phyloP scores from a whole-genome alignment of 1,140 invertebrate species.

The Cotesia chilonis region DNA sequence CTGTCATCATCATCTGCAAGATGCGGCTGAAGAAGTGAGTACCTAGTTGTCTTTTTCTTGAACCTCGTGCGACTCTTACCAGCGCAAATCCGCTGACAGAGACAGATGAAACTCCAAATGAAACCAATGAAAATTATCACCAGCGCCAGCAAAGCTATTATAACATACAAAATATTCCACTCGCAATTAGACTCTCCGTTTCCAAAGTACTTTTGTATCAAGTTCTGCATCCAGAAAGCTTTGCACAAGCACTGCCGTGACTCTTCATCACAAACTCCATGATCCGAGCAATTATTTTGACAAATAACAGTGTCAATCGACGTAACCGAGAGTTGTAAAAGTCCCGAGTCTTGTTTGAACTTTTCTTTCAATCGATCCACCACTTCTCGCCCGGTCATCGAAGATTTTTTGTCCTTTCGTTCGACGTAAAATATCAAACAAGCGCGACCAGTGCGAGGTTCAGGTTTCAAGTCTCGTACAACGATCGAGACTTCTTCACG shows the following conservation, averaged over 20 bases:
- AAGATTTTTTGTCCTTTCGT: slow-evolving; percentile 61
- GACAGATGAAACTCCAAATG: slow-evolving; percentile 76
- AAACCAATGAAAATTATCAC: slow-evolving; percentile 72
- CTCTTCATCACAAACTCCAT: slow-evolving; percentile 87
- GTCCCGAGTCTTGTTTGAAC: slow-evolving; percentile 73
- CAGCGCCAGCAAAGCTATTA: slow-evolving; percentile 75
- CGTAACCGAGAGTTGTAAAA: slow-evolving; percentile 79
- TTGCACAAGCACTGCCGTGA: slow-evolving; percentile 89
- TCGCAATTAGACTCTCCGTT: slow-evolving; percentile 81
- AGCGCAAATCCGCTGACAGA: slow-evolving; percentile 70
- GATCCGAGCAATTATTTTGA: slow-evolving; percentile 92
- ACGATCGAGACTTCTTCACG: slow-evolving; percentile 74
- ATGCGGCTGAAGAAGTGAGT: slow-evolving; percentile 60
- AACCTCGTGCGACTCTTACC: slow-evolving; percentile 54
- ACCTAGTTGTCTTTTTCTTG: slow-evolving; percentile 60
- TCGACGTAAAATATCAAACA: slow-evolving; percentile 72
- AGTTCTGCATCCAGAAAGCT: slow-evolving; percentile 94
- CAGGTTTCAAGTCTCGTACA: slow-evolving; percentile 70
- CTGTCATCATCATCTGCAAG: slow-evolving; percentile 56
- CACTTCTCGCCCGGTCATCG: slow-evolving; percentile 68
- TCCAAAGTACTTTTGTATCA: slow-evolving; percentile 71
- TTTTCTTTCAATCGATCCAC: slow-evolving; percentile 73
- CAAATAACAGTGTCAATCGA: slow-evolving; percentile 84
- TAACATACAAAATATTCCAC: slow-evolving; percentile 89
- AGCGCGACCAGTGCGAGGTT: slow-evolving; percentile 68